Conservation (phyloP, 2,797 vertebrate genomes). For the Echiichthys vipera region DNA sequence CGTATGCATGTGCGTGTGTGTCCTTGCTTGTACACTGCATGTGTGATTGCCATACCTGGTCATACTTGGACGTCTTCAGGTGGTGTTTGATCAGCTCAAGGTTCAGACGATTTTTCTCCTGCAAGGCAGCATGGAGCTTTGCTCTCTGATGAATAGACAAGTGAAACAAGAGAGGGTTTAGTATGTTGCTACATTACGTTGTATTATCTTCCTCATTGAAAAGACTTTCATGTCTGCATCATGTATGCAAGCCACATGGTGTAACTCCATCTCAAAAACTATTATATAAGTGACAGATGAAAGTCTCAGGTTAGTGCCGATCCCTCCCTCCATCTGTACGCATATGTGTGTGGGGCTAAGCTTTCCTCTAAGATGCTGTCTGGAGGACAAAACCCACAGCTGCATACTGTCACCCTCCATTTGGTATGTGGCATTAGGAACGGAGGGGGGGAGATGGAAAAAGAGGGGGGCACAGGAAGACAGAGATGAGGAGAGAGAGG, state of each 20-base stretch:
- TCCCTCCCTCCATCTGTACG: conserved; percentile 40
- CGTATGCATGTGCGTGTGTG: conserved; percentile 11
- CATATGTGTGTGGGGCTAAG: conserved; percentile 36
- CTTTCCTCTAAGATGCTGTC: conserved; percentile 66
- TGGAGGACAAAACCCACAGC: conserved; percentile 72
- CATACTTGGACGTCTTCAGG: conserved; percentile 79
- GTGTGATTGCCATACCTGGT: conserved; percentile 82
- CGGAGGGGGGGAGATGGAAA: conserved; percentile 10
- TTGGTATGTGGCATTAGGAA: conserved; percentile 55
- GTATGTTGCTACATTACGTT: conserved; percentile 3
- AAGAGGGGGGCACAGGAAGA: neutral
- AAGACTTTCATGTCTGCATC: conserved; percentile 27
- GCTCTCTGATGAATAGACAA: conserved; percentile 78
- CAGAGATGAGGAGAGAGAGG: neutral
- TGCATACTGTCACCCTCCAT: conserved; percentile 75
- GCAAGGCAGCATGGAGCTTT: conserved; percentile 85
- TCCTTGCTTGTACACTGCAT: neutral
- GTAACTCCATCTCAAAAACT: conserved; percentile 56
- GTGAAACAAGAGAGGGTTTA: conserved; percentile 11
- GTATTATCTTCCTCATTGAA: conserved; percentile 11
- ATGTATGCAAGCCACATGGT: conserved; percentile 31
- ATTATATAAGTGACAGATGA: conserved; percentile 69
- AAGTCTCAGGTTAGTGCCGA: conserved; percentile 60
- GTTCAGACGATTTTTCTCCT: conserved; percentile 82
- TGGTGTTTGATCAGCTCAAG: conserved; percentile 81